phyloP scores from a whole-genome alignment of 2,797 vertebrate species.

The Rhinogobio ventralis region DNA sequence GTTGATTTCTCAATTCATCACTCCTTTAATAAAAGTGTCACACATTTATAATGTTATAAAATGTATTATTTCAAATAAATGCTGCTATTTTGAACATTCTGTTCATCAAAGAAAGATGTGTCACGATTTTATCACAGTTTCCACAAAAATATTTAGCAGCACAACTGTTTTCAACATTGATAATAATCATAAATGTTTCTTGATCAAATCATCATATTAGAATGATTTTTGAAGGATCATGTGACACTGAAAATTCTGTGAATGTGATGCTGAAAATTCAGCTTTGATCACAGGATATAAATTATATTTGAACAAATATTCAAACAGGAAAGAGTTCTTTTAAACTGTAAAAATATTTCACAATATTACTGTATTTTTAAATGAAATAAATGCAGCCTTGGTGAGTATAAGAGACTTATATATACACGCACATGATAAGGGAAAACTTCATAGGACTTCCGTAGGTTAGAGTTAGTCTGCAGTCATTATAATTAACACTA shows the following conservation, averaged over 20 bases:
- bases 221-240: neutral
- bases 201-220: neutral
- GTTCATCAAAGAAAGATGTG: too few relatives aligned
- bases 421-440: neutral
- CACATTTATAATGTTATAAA: neutral
- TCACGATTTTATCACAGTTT: too few relatives aligned
- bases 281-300: neutral
- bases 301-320: neutral
- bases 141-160: too few relatives aligned
- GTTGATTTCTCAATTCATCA: too few relatives aligned
- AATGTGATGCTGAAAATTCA: neutral
- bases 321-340: neutral
- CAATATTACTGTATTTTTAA: too few relatives aligned
- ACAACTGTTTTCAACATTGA: neutral
- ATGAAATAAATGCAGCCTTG: too few relatives aligned
- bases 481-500: neutral
- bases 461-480: neutral
- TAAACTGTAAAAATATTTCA: too few relatives aligned
- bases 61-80: neutral
- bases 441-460: neutral
- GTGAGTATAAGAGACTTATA: neutral
- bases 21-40: too few relatives aligned
- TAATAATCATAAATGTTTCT: too few relatives aligned
- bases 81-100: too few relatives aligned
- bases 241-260: too few relatives aligned